Evolutionary conservation across 2,888 invertebrate species (phyloP), one percentile per base, ranked within the genome.

Genomic region (Euspilapteryx auroguttella): DNA sequence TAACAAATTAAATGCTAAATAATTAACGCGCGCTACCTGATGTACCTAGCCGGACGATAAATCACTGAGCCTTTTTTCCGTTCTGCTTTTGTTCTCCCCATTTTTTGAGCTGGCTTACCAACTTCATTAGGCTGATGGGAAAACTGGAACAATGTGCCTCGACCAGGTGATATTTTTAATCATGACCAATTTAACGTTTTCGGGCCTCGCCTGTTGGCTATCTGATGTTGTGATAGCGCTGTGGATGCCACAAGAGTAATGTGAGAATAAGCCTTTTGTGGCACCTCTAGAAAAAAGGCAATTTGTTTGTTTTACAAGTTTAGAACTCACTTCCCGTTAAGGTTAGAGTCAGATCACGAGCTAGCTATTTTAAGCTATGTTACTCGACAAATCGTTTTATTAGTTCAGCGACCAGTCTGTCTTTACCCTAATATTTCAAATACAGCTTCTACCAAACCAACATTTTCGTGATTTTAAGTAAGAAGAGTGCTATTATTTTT

Each of bases 1-100:
- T 75, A 65, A 66, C 59, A 61, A 71, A 71, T 73, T 73, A 71
- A 71, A 71, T 64, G 57, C 55, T 69, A 66, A 71, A 75, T 73
- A 66, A 71, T 71, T 69, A 71, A 63, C 58, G 58, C 59, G 29
- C 21, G 32, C 25, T 31, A 32, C 36, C 34, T 34, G 36, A 10
- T 23, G 17, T 23, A 14, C 25, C 31, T 7, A 48, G 47, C 42
- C 43, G 41, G 37, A 61, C 47, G 51, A 69, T 71, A 73, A 69
- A 71, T 73, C 69, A 73, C 66, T 63, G 54, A 46, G 13, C 56
- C 49, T 49, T 58, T 65, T 55, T 52, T 55, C 61, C 63, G 62
- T 66, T 64, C 63, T 64, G 64, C 58, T 62, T 66, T 62, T 51
- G 55, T 69, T 55, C 61, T 63, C 61, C 56, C 56, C 53, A 55